A percentile compares a stretch with the other conserved stretches of the same genome.
phyloP scores from a whole-genome alignment of 2,888 invertebrate species.

The Patella depressa region DNA sequence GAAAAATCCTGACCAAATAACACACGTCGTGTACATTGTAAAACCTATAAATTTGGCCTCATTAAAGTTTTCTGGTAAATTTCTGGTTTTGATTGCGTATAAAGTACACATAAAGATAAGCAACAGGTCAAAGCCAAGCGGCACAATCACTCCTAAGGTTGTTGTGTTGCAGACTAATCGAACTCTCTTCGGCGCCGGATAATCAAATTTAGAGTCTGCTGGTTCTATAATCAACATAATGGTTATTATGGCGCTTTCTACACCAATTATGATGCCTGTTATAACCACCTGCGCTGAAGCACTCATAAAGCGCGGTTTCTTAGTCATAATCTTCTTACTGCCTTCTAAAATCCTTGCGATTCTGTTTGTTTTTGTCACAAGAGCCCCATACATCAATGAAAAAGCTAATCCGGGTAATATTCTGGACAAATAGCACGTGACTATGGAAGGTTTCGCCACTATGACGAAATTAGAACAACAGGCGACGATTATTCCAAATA shows the following conservation, averaged over 20 bases:
- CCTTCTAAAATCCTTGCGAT: conserved; percentile 97
- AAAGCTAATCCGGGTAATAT: conserved; percentile 95
- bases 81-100: conserved; percentile 84
- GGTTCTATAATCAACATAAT: conserved; percentile 77
- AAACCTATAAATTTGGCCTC: conserved; percentile 84
- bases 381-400: conserved; percentile 95
- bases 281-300: conserved; percentile 76
- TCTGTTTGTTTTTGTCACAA: conserved; percentile 96
- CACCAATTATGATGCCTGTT: conserved; percentile 86
- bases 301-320: conserved; percentile 89
- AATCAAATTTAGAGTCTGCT: conserved; percentile 74
- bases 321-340: conserved; percentile 90
- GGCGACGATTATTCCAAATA: conserved; percentile 72
- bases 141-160: conserved; percentile 80
- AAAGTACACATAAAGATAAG: conserved; percentile 88
- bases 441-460: conserved; percentile 82
- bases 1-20: conserved; percentile 98
- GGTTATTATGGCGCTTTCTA: conserved; percentile 84
- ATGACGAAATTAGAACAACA: conserved; percentile 85
- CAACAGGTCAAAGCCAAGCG: conserved; percentile 82
- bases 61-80: conserved; percentile 98
- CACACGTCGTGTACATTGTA: conserved; percentile 96
- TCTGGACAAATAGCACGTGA: conserved; percentile 89
- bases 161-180: conserved; percentile 79
- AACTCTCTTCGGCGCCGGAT: conserved; percentile 72